These are phyloP conservation scores for Microcebus lehilahytsara DNA, from an alignment of 2,113 vertebrate genomes.

Conservation along the genomic window DNA sequence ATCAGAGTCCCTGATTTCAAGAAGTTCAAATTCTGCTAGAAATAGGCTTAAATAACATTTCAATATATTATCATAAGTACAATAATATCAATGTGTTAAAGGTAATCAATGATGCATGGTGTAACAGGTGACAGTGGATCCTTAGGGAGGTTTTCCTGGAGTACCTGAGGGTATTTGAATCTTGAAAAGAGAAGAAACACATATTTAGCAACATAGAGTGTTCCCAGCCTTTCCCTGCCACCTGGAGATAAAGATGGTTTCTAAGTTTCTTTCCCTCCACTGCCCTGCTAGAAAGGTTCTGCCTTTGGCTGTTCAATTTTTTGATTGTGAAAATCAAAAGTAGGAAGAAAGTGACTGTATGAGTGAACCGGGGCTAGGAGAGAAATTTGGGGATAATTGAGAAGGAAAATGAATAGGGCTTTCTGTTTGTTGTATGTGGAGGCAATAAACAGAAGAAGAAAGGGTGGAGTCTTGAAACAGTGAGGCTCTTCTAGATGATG, in stretches of 20 bases:
- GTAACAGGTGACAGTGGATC: neutral
- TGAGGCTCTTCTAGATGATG: neutral
- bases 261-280: neutral
- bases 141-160: neutral
- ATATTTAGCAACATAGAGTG: neutral
- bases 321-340: neutral
- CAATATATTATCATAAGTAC: neutral
- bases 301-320: neutral
- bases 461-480: neutral
- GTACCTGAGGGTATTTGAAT: neutral
- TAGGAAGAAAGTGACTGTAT: neutral
- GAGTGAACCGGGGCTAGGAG: neutral
- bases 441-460: neutral
- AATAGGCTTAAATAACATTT: neutral
- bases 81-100: neutral
- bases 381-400: neutral
- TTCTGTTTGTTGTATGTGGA: neutral
- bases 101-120: neutral
- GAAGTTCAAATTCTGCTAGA: neutral
- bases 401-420: neutral
- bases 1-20: neutral
- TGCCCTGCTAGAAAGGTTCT: neutral
- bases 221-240: neutral
- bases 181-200: neutral
- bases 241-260: neutral